These are phyloP conservation scores for Anser cygnoides DNA, from an alignment of 2,113 vertebrate species.

Conservation along the genomic window DNA sequence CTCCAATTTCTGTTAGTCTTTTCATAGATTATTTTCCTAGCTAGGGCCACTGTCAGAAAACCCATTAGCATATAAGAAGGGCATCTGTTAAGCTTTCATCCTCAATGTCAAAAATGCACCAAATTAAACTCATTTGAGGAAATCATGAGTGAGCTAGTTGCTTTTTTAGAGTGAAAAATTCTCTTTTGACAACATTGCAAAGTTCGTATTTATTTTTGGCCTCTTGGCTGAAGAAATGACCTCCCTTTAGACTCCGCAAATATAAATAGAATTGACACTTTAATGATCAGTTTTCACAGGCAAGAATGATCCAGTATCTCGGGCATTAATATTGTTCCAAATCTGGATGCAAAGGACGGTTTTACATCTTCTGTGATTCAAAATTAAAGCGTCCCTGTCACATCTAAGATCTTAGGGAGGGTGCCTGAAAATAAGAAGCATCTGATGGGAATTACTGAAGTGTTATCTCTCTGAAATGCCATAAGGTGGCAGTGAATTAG, in stretches of 20 bases:
- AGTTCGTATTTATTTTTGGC: conserved; percentile 35
- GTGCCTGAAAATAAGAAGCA: neutral
- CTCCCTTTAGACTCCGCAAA: conserved; percentile 24
- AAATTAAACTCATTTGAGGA: neutral
- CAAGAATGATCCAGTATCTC: neutral
- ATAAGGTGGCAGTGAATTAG: conserved; percentile 65
- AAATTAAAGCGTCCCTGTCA: neutral
- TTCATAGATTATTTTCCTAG: neutral
- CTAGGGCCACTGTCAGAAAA: neutral
- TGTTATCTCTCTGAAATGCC: conserved; percentile 59
- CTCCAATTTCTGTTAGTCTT: neutral
- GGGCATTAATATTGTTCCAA: neutral
- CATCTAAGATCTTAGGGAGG: neutral
- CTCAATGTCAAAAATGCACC: neutral
- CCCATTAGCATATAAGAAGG: neutral
- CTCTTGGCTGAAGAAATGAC: conserved; percentile 7
- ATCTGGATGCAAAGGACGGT: neutral
- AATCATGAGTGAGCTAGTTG: neutral
- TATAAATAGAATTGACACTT: conserved; percentile 12
- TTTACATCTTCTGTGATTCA: neutral
- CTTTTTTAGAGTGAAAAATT: conserved; percentile 38
- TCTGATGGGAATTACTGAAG: neutral
- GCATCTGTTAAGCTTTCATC: neutral
- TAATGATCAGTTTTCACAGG: conserved; percentile 1
- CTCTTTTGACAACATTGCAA: conserved; percentile 31